Percentiles rank a stretch among this genome's conserved stretches.
phyloP scores from a whole-genome alignment of 1,140 invertebrate species.

The Penaeus vannamei region DNA sequence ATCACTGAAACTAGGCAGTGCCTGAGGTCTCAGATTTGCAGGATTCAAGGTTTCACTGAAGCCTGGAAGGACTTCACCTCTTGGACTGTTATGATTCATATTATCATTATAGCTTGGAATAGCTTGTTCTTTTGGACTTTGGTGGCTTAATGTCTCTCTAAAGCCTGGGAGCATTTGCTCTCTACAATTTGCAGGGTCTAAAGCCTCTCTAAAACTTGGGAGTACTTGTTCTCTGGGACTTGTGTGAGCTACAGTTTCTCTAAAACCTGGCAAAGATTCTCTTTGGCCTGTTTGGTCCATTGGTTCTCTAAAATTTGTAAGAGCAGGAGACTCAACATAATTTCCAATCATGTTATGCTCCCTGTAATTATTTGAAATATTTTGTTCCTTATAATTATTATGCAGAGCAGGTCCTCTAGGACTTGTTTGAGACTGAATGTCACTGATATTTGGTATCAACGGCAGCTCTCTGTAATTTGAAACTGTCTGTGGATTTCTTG shows the following conservation, averaged over 20 bases:
- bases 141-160: slow-evolving; percentile 1
- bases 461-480: background rate
- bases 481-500: too few relatives aligned
- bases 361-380: slow-evolving; percentile 39
- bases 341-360: slow-evolving; percentile 41
- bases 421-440: slow-evolving; percentile 35
- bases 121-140: slow-evolving; percentile 41
- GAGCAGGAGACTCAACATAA: slow-evolving; percentile 27
- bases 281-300: background rate
- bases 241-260: background rate
- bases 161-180: slow-evolving; percentile 2
- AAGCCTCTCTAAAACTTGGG: background rate
- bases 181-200: background rate
- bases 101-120: slow-evolving; percentile 37
- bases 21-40: background rate
- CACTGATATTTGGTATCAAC: slow-evolving; percentile 37
- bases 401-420: slow-evolving; percentile 37
- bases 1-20: slow-evolving; percentile 20
- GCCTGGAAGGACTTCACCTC: slow-evolving; percentile 18
- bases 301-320: slow-evolving; percentile 12
- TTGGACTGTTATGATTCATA: slow-evolving; percentile 22
- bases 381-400: slow-evolving; percentile 48
- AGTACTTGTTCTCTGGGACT: background rate
- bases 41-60: slow-evolving; percentile 39
- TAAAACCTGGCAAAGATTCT: background rate